Base-by-base conservation (phyloP, 2,888 invertebrate species). In the Gastracanthus pulcherrimus region DNA sequence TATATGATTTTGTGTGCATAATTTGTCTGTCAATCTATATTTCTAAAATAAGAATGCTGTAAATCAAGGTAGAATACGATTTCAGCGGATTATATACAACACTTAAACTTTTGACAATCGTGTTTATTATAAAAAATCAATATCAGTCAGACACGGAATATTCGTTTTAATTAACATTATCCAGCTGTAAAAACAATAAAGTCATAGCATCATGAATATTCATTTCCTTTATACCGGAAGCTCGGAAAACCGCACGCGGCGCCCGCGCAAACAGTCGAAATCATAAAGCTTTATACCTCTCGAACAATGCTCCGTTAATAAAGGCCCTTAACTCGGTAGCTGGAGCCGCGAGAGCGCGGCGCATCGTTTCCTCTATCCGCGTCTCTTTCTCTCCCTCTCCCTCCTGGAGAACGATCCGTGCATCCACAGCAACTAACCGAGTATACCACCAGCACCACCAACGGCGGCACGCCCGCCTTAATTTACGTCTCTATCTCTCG, bases 281-380 rank as follows among this genome's bases (percentile, higher is more conserved):
- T 78, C 75, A 66, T 75, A 66, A 79, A 79, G 78, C 81, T 81
- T 66, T 66, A 64, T 31, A 55, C 51, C 34, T 36, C 69, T 76
- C 55, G 34, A 75, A 80, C 70, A 80, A 81, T 81, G 66, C 71
- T 36, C 66, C 31, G 71, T 72, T 77, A 81, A 76, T 81, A 76
- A 81, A 81, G 64, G 66, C 76, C 48, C 45, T 80, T 62, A 60
- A 34, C 48, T 70, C 16, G n/a, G 16, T 48, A 3, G 23, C 9
- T 31, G 9, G 31, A 71, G n/a, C 60, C n/a, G 7, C 23, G 11
- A 45, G 31, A 31, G 13, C 45, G 23, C 41, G 29, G 13, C 38
- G 41, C 26, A 58, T 45, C 34, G 55, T 26, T 23, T 26, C 26
- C 58, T 55, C 58, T 34, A 16, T 13, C 34, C n/a, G n/a, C n/a